These are phyloP conservation scores for Lathronympha strigana DNA, from an alignment of 2,888 invertebrate genomes.

Conservation along the genomic window DNA sequence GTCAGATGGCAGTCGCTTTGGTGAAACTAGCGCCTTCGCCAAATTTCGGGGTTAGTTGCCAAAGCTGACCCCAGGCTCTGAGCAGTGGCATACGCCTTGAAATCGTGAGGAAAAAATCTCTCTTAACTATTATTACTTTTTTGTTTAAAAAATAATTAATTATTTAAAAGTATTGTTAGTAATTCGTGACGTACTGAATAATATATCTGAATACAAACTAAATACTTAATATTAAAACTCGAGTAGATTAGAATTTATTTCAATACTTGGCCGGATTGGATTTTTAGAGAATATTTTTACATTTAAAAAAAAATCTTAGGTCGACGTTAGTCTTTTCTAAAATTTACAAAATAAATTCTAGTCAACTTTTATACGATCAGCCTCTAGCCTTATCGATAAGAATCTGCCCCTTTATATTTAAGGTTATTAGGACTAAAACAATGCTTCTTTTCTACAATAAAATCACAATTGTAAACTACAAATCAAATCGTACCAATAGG, in stretches of 20 bases:
- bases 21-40: too few species aligned
- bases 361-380: slow-evolving; percentile 39
- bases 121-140: too few species aligned
- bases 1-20: too few species aligned
- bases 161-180: neutral
- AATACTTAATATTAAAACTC: slow-evolving; percentile 8
- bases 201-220: slow-evolving; percentile 14
- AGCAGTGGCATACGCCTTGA: too few species aligned
- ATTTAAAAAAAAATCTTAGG: slow-evolving; percentile 32
- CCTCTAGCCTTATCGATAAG: slow-evolving; percentile 30
- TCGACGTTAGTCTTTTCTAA: slow-evolving; percentile 33
- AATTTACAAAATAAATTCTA: slow-evolving; percentile 42
- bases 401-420: slow-evolving; percentile 6
- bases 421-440: neutral
- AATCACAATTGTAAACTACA: too few species aligned
- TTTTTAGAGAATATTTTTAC: slow-evolving; percentile 41
- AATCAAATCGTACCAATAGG: too few species aligned
- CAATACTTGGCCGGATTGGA: slow-evolving; percentile 27
- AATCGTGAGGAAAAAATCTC: too few species aligned
- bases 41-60: too few species aligned
- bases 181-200: neutral
- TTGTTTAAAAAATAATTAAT: too few species aligned
- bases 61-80: too few species aligned
- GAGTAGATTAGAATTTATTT: slow-evolving; percentile 31
- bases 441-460: neutral